A percentile compares a stretch with the other conserved stretches of the same genome.
These are phyloP conservation scores for Girardinichthys multiradiatus DNA, from an alignment of 2,113 vertebrate species.

Conservation along the genomic window DNA sequence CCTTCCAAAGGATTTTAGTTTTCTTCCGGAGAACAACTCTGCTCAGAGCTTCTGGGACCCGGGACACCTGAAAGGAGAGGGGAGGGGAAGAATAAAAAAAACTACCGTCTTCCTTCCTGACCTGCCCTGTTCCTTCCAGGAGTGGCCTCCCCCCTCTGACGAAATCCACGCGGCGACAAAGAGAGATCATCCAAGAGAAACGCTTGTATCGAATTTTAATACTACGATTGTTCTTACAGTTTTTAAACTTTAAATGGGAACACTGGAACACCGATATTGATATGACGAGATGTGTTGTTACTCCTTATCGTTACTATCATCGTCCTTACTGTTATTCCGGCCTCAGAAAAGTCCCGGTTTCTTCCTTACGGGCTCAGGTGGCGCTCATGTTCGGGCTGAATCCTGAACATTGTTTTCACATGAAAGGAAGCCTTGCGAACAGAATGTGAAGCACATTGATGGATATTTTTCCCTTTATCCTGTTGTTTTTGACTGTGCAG, in stretches of 20 bases:
- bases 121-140: constrained; percentile 60
- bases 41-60: constrained; percentile 44
- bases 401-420: constrained; percentile 46
- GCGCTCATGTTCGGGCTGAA: constrained; percentile 1
- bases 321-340: constrained; percentile 80
- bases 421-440: constrained; percentile 37
- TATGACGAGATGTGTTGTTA: constrained; percentile 77
- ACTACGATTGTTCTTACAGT: constrained; percentile 81
- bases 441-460: constrained; percentile 63
- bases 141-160: constrained; percentile 41
- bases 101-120: constrained; percentile 71
- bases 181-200: too few species aligned
- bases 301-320: constrained; percentile 75
- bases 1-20: too few species aligned
- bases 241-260: constrained; percentile 82
- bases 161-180: constrained; percentile 55
- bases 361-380: constrained; percentile 26
- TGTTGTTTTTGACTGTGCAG: constrained; percentile 42
- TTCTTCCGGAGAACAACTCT: constrained; percentile 60
- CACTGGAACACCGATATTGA: constrained; percentile 73
- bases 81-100: constrained; percentile 71
- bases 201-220: constrained; percentile 80
- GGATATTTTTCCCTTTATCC: background rate
- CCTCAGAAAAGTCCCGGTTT: constrained; percentile 32
- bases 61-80: constrained; percentile 55